Percentiles rank a stretch among this genome's conserved stretches.
phyloP scores from a whole-genome alignment of 2,113 vertebrate species.

The Crocuta crocuta region DNA sequence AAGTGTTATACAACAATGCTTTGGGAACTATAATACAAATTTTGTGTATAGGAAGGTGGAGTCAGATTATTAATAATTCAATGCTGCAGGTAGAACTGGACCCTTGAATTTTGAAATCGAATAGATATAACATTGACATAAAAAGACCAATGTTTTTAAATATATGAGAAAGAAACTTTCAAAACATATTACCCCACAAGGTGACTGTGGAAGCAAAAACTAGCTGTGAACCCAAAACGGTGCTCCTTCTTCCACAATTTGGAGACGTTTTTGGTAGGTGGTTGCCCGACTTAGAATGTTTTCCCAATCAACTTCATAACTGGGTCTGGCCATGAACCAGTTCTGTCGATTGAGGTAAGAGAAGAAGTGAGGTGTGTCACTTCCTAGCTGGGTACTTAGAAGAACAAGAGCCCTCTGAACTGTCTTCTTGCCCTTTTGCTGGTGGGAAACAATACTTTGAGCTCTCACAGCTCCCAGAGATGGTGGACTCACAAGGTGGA shows the following conservation, averaged over 20 bases:
- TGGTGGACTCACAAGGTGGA: rapidly evolving
- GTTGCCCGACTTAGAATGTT: not conserved
- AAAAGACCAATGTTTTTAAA: not conserved
- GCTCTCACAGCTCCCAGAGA: not conserved
- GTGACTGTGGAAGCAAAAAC: not conserved
- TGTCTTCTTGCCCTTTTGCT: not conserved
- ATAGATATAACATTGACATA: not conserved
- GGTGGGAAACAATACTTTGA: not conserved
- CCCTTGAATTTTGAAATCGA: constrained; percentile 20
- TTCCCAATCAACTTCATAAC: not conserved
- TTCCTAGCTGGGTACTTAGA: not conserved
- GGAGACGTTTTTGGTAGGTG: not conserved
- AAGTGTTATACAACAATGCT: not conserved
- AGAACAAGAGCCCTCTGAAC: too few species aligned
- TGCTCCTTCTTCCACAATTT: not conserved
- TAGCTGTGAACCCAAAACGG: rapidly evolving
- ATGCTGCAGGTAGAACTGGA: not conserved
- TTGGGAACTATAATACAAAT: not conserved
- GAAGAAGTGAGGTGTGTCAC: rapidly evolving
- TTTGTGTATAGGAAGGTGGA: not conserved
- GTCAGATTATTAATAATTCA: constrained; percentile 1
- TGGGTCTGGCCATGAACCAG: not conserved
- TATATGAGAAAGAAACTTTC: not conserved
- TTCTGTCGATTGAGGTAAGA: not conserved
- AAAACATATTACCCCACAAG: not conserved